phyloP scores from a whole-genome alignment of 1,140 invertebrate genomes.

The Gonioctena quinquepunctata region DNA sequence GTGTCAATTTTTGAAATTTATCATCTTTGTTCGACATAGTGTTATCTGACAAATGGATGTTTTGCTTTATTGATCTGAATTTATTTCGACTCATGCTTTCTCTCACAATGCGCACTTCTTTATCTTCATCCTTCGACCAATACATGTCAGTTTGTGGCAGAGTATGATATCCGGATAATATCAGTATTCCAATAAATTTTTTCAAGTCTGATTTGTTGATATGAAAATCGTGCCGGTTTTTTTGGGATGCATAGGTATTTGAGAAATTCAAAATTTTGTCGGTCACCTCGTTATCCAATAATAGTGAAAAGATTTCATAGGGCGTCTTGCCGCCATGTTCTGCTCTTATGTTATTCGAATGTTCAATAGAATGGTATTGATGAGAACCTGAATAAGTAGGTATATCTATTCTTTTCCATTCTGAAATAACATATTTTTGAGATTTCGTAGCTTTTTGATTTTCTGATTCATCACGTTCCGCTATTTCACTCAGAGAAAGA shows the following conservation, averaged over 20 bases:
- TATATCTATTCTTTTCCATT: too few species aligned
- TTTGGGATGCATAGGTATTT: conserved; percentile 12
- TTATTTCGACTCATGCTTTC: too few species aligned
- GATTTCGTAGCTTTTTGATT: too few species aligned
- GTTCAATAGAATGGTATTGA: too few species aligned
- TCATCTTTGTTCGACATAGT: too few species aligned
- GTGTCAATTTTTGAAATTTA: too few species aligned
- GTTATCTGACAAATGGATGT: conserved; percentile 28
- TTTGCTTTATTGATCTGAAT: conserved; percentile 25
- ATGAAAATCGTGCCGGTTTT: conserved; percentile 23
- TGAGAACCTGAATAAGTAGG: too few species aligned
- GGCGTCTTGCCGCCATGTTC: conserved; percentile 7
- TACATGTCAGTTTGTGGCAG: conserved; percentile 19
- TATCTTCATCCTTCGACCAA: conserved; percentile 26
- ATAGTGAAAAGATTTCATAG: conserved; percentile 13
- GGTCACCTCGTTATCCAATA: conserved; percentile 20
- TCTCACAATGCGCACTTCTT: conserved; percentile 16
- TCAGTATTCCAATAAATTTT: conserved; percentile 21
- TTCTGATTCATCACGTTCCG: too few species aligned
- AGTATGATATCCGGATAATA: conserved; percentile 21
- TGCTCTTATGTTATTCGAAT: too few species aligned
- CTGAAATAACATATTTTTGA: too few species aligned
- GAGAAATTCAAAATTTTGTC: conserved; percentile 11
- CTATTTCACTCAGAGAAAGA: too few species aligned
- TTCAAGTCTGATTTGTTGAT: conserved; percentile 1